Percentiles rank a stretch among this genome's conserved stretches.
phyloP scores from a whole-genome alignment of 2,113 vertebrate species.

The Lasiurus cinereus region DNA sequence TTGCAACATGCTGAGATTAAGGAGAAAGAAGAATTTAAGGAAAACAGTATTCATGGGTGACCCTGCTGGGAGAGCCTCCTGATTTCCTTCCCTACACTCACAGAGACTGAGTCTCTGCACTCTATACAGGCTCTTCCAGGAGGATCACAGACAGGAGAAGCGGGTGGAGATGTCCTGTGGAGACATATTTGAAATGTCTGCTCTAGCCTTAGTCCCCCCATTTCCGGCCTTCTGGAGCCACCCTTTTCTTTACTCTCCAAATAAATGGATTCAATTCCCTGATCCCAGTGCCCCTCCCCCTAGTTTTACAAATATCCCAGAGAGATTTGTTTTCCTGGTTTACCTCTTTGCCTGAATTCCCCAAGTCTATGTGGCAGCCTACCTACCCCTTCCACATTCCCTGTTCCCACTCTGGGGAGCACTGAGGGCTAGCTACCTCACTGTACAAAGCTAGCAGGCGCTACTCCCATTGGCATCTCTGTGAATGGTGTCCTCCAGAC shows the following conservation, averaged over 20 bases:
- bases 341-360: neutral
- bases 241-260: neutral
- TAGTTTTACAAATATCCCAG: neutral
- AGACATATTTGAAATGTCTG: neutral
- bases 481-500: neutral
- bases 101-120: neutral
- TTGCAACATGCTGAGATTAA: conserved; percentile 6
- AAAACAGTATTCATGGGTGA: neutral
- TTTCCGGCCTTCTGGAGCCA: neutral
- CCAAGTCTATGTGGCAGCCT: too few relatives aligned
- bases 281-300: neutral
- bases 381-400: neutral
- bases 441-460: neutral
- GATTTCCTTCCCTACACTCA: neutral
- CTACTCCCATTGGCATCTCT: too few relatives aligned
- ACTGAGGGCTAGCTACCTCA: neutral
- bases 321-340: neutral
- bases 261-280: neutral
- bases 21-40: neutral
- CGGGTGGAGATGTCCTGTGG: neutral
- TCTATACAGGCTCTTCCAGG: neutral
- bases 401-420: neutral
- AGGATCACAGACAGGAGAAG: neutral
- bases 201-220: neutral
- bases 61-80: neutral